A percentile compares a stretch with the other conserved stretches of the same genome.
These are phyloP conservation scores for Alethe castanea DNA, from an alignment of 2,113 vertebrate genomes.

Conservation along the genomic window DNA sequence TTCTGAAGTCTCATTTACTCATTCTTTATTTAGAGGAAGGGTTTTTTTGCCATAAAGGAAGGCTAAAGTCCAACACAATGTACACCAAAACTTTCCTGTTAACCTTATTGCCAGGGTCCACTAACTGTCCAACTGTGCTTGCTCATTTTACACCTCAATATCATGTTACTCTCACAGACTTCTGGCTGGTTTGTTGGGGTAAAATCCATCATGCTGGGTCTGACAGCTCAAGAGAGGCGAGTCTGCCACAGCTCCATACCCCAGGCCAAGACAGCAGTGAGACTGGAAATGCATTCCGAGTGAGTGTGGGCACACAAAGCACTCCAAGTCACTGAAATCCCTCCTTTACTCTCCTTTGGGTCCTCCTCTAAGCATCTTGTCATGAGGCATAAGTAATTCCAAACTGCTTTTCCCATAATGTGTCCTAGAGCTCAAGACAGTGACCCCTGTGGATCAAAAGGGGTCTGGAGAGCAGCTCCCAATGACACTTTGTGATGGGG, in stretches of 20 bases:
- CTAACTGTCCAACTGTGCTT: neutral
- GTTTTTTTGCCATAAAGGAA: neutral
- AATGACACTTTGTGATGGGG: neutral
- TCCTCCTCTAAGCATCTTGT: neutral
- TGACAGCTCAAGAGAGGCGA: accelerated
- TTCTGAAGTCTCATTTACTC: neutral
- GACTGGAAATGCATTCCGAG: neutral
- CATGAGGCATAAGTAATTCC: neutral
- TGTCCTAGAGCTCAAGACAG: neutral
- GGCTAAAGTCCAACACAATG: neutral
- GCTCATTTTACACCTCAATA: neutral
- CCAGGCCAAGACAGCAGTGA: neutral
- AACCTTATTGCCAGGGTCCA: neutral
- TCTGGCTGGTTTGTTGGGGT: neutral
- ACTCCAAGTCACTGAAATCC: neutral
- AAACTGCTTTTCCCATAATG: neutral
- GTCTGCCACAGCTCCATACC: neutral
- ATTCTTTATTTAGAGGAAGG: neutral
- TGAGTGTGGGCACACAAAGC: neutral
- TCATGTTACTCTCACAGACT: neutral
- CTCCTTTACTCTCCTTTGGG: neutral
- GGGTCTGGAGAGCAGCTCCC: neutral
- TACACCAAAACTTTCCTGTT: neutral
- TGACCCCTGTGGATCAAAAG: neutral
- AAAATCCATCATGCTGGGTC: neutral